Evolutionary conservation across 2,888 invertebrate genomes (phyloP).

Genomic region (Yponomeuta malinellus): DNA sequence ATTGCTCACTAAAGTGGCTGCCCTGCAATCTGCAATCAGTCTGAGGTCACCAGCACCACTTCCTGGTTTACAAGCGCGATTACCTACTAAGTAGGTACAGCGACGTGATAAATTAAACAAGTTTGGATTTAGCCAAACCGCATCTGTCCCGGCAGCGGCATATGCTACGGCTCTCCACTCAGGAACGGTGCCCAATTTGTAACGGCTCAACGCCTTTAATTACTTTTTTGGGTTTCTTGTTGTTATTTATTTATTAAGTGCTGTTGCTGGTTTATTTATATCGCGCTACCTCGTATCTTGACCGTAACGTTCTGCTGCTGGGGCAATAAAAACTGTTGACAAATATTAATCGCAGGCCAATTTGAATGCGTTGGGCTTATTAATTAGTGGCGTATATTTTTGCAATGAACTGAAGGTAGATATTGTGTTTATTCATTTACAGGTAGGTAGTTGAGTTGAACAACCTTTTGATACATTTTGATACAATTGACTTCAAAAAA

Average conservation of each 20-base stretch:
- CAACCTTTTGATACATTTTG: too few relatives aligned
- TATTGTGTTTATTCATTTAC: too few relatives aligned
- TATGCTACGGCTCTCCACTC: conserved; percentile 23
- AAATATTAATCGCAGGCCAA: not conserved
- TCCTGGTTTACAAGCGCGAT: not conserved
- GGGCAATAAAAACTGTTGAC: conserved; percentile 5
- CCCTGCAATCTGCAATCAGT: not conserved
- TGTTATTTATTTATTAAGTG: conserved; percentile 33
- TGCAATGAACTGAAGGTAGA: not conserved
- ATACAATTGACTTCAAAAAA: too few relatives aligned
- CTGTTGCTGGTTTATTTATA: conserved; percentile 32
- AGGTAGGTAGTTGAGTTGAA: too few relatives aligned
- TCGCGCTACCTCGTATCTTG: conserved; percentile 27
- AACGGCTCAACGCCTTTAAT: conserved; percentile 37
- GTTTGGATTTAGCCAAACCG: conserved; percentile 12
- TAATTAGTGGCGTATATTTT: not conserved
- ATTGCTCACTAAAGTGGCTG: not conserved
- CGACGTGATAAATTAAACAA: conserved; percentile 11
- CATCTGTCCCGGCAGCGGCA: conserved; percentile 6
- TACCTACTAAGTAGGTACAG: not conserved
- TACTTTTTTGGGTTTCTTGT: conserved; percentile 37
- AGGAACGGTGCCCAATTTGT: conserved; percentile 37
- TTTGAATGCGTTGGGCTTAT: not conserved
- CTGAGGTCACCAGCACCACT: not conserved
- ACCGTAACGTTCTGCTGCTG: conserved; percentile 21